A percentile compares a stretch with the other conserved stretches of the same genome.
Conservation (phyloP, 2,797 vertebrate species). For the Pygocentrus nattereri region DNA sequence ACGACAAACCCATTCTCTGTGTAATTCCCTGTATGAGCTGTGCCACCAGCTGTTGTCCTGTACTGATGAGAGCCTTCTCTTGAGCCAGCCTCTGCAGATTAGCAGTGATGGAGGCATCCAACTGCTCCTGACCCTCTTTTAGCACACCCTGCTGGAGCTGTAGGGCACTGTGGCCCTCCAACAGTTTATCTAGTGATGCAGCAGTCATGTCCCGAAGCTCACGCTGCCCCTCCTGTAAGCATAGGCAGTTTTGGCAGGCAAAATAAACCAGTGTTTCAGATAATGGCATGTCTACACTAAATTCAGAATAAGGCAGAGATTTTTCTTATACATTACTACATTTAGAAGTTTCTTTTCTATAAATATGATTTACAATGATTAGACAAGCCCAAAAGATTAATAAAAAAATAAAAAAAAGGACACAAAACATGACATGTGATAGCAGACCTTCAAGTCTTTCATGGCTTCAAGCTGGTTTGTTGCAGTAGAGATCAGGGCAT, state of each 20-base stretch:
- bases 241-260: background rate
- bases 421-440: background rate
- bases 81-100: constrained; percentile 76
- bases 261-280: background rate
- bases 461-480: constrained; percentile 82
- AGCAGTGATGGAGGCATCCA: constrained; percentile 72
- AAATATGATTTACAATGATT: background rate
- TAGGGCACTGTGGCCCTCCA: constrained; percentile 77
- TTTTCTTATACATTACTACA: background rate
- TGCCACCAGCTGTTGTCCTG: constrained; percentile 77
- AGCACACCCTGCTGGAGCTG: constrained; percentile 75
- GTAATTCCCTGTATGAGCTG: constrained; percentile 79
- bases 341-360: background rate
- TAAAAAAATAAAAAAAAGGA: background rate
- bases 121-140: constrained; percentile 72
- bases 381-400: background rate
- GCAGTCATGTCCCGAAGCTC: constrained; percentile 81
- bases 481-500: constrained; percentile 82
- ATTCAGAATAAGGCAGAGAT: background rate
- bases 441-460: constrained; percentile 81
- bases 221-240: constrained; percentile 78
- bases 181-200: constrained; percentile 80
- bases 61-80: constrained; percentile 81
- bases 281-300: background rate
- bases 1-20: constrained; percentile 75